Base-by-base conservation (phyloP, 2,797 vertebrate species). In the Mus caroli region DNA sequence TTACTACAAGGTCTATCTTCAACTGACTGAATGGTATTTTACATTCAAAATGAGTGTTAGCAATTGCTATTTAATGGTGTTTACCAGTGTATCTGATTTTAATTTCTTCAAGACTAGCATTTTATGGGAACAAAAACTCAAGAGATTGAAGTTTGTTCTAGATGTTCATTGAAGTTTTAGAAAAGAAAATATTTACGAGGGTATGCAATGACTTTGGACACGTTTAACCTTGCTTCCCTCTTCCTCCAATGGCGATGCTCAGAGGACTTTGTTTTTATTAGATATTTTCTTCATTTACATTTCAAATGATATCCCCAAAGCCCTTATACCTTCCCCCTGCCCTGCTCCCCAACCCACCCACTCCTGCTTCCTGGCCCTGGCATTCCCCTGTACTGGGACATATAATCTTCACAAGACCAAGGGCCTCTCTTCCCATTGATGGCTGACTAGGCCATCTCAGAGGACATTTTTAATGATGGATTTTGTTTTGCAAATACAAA, bases 21-120 rank as follows among this genome's bases (percentile, higher is more conserved):
- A 8, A 17, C 50, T 60, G 54, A 69, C 37, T 79, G 94, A 92
- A 19, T 69, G 43, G 1, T n/a, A 43, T 85, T 85, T 95, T 67
- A 1, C 10, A 10, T 67, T 54, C 60, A 77, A 90, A 88, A 28
- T 82, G 7, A 78, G 34, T 54, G 43, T 26, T 62, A 62, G 60
- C 60, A 62, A 62, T 86, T 71, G 9, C 3, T 90, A 54, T 60
- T 93, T 94, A 87, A 19, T 80, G 20, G 6, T 73, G 28, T 64
- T 92, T 52, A 4, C 46, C 43, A 50, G 58, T 20, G 71, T 79
- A 64, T 6, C 31, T 52, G 17, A 79, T 88, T 92, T 92, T 82
- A 90, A 88, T 91, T 92, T 34, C 31, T 17, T 93, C 19, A 92
- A 69, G 26, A 95, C 56, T 31, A 83, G 40, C 91, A 37, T 60